Base-by-base conservation (phyloP, 2,797 vertebrate species). In the Naso thynnoides region DNA sequence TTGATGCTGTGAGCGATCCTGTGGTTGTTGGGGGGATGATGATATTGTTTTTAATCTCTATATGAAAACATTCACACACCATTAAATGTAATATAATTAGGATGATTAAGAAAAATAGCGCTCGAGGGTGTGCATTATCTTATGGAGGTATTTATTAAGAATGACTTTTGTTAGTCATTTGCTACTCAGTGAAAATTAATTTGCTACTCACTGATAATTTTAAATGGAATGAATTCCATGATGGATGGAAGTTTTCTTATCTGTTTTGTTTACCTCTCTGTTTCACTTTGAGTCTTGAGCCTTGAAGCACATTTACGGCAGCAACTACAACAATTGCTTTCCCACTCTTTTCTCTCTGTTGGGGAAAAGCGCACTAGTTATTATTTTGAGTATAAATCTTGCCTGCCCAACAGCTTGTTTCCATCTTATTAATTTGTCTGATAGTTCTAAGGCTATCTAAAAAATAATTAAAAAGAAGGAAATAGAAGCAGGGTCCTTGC, bases 41-140 rank as follows among this genome's bases (percentile, higher is more conserved):
- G 58, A 58, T 77, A 44, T 65, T 69, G 52, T 64, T 78, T 83
- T 78, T 59, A 83, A 76, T 76, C 54, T 62, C 47, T 59, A 33
- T 53, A 70, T 68, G 44, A 81, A 79, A 76, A 79, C 59, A 81
- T 48, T 61, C 33, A 81, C 65, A 36, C 67, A 47, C 81, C 64
- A 79, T 81, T 77, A 57, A 81, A 42, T 74, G 8, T 15, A 57
- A 65, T 72, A 66, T 64, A 69, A 76, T 78, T 67, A 50, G 60
- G 24, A 44, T 76, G 70, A 86, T 82, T 76, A 63, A 49, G 54
- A 60, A 65, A 81, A 73, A 74, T 58, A 47, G 7, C 33, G 63
- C 84, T 82, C 36, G 58, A 50, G 76, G 69, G 45, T 19, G 2
- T 52, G 36, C 33, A 59, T 78, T 47, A 41, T 69, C 27, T 66